These are phyloP conservation scores for Scomber colias DNA, from an alignment of 2,113 vertebrate genomes.

Conservation along the genomic window DNA sequence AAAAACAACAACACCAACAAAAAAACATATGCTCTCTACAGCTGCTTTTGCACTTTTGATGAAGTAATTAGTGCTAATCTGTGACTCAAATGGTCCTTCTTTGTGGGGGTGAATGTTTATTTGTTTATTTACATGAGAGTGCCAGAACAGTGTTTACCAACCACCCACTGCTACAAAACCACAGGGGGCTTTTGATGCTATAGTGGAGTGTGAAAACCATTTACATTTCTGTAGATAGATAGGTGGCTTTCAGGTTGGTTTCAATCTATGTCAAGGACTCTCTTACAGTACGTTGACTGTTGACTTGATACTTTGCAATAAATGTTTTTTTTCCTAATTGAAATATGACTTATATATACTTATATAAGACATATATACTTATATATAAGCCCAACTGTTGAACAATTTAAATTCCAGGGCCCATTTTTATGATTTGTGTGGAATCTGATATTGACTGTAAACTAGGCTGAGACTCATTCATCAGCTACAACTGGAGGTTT, in stretches of 20 bases:
- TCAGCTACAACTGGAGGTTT: not conserved
- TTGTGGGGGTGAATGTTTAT: constrained; percentile 37
- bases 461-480: not conserved
- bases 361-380: too few species aligned
- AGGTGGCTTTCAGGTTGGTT: constrained; percentile 35
- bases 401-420: too few species aligned
- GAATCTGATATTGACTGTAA: not conserved
- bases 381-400: too few species aligned
- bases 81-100: constrained; percentile 23
- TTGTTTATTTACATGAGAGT: constrained; percentile 32
- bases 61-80: constrained; percentile 36
- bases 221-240: constrained; percentile 40
- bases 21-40: not conserved
- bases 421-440: not conserved
- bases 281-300: not conserved
- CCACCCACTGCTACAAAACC: constrained; percentile 51
- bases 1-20: not conserved
- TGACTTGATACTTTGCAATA: not conserved
- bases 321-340: not conserved
- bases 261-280: not conserved
- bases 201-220: constrained; percentile 37
- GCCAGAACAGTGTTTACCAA: constrained; percentile 48
- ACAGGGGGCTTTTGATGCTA: constrained; percentile 67
- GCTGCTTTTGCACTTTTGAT: constrained; percentile 31
- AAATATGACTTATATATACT: not conserved